Conservation (phyloP, 2,113 vertebrate genomes). For the Catharus fuscescens region DNA sequence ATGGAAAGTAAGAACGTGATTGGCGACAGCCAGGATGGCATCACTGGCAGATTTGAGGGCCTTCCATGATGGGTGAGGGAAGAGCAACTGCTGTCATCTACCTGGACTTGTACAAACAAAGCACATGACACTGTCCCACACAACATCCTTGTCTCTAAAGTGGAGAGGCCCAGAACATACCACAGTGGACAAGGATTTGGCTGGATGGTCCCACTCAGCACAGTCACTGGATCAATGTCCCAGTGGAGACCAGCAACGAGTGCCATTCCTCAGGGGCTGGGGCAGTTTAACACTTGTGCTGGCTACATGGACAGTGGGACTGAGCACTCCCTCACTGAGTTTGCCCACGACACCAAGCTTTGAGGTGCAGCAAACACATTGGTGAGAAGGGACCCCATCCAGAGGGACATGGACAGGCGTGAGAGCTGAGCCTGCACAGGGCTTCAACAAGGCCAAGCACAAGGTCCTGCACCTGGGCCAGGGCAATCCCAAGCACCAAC, state of each 20-base stretch:
- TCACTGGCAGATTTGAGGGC: neutral
- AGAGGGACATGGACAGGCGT: neutral
- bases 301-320: neutral
- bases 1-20: neutral
- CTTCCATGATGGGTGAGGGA: neutral
- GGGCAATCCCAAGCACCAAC: neutral
- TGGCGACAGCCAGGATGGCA: neutral
- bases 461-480: neutral
- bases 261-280: neutral
- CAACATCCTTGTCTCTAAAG: neutral
- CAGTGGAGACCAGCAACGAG: neutral
- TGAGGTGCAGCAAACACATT: neutral
- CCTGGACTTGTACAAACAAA: neutral
- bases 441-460: neutral
- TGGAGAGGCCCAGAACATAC: neutral
- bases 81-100: neutral
- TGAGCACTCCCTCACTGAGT: neutral
- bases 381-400: neutral
- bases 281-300: neutral
- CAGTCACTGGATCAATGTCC: neutral
- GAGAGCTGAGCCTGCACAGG: neutral
- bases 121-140: neutral
- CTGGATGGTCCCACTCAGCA: neutral
- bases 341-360: neutral
- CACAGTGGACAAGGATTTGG: neutral